Evolutionary conservation across 2,113 vertebrate genomes (phyloP).

Genomic region (Ptilonorhynchus violaceus): DNA sequence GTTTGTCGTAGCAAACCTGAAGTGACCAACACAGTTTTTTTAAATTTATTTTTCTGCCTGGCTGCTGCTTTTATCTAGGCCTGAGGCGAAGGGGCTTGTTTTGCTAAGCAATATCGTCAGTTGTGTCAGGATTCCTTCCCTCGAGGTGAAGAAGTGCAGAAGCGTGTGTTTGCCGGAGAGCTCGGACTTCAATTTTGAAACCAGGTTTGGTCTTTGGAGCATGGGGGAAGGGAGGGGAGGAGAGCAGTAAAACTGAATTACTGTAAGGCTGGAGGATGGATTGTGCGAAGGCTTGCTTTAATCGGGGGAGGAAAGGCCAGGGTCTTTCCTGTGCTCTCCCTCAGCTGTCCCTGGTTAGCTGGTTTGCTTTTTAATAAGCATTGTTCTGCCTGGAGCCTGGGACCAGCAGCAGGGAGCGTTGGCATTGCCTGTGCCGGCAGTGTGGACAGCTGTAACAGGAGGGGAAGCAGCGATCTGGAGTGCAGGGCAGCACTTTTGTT

Average conservation of each 20-base stretch:
- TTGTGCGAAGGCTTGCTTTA: background rate
- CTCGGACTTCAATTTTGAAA: background rate
- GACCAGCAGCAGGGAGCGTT: background rate
- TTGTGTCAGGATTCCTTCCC: background rate
- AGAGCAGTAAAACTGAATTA: background rate
- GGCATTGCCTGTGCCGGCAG: background rate
- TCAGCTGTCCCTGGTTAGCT: conserved; percentile 15
- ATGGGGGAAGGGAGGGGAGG: background rate
- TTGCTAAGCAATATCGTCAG: background rate
- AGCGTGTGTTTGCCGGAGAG: background rate
- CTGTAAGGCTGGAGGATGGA: background rate
- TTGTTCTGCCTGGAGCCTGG: background rate
- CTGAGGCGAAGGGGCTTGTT: background rate
- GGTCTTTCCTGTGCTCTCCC: background rate
- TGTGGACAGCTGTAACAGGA: background rate
- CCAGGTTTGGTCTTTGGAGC: background rate
- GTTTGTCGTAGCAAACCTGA: background rate
- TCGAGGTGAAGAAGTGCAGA: background rate
- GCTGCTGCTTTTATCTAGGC: background rate
- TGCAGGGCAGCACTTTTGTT: background rate
- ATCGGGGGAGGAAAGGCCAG: background rate
- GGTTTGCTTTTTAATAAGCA: background rate
- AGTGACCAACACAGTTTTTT: background rate
- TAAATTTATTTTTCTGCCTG: background rate
- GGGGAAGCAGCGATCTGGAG: background rate